Conservation (phyloP, 2,797 vertebrate species). For the Myiotriccus ornatus region DNA sequence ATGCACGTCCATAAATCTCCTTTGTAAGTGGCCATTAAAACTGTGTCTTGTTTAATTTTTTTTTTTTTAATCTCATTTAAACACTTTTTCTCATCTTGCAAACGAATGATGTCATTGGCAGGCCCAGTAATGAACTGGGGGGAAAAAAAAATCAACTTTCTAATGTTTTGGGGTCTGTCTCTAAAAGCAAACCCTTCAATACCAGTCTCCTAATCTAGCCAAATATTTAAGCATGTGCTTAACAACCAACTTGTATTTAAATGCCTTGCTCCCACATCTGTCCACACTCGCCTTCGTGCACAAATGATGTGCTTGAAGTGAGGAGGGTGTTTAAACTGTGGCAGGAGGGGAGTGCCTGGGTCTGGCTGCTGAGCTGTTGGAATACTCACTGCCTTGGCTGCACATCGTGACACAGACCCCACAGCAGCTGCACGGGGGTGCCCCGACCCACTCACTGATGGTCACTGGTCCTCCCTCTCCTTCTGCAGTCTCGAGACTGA, state of each 20-base stretch:
- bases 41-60: conserved; percentile 75
- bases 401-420: background rate
- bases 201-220: conserved; percentile 7
- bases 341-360: background rate
- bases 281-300: background rate
- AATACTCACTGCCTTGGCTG: rapidly evolving
- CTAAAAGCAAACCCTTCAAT: conserved; percentile 66
- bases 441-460: background rate
- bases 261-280: background rate
- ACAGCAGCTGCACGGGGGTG: background rate
- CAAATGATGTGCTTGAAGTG: background rate
- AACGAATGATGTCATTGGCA: conserved; percentile 75
- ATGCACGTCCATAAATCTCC: conserved; percentile 79
- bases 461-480: background rate
- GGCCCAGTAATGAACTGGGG: conserved; percentile 66
- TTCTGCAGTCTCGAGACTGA: background rate
- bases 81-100: conserved; percentile 73
- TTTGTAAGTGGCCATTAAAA: conserved; percentile 80
- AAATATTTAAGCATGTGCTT: conserved; percentile 18
- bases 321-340: background rate
- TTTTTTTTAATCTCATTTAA: conserved; percentile 71
- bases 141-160: conserved; percentile 36
- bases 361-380: background rate
- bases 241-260: background rate
- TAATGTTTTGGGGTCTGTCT: conserved; percentile 60